A percentile compares a stretch with the other conserved stretches of the same genome.
phyloP scores from a whole-genome alignment of 2,888 invertebrate genomes.

The Mongoloraphidia duomilia region DNA sequence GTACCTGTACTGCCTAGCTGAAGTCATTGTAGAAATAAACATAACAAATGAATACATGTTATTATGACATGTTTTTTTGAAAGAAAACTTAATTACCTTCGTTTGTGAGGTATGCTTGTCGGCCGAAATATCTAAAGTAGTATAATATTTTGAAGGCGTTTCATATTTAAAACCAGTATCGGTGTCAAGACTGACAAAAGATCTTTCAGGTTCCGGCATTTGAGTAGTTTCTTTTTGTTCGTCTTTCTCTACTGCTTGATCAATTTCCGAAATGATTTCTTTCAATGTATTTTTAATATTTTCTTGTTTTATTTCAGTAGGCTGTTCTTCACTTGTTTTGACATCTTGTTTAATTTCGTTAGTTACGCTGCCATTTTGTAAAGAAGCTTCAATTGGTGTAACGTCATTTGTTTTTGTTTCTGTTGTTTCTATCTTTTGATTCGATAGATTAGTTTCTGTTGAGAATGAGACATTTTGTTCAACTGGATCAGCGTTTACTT shows the following conservation, averaged over 20 bases:
- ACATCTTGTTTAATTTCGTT: background rate
- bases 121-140: background rate
- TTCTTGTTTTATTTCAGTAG: slow-evolving; percentile 33
- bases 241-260: slow-evolving; percentile 38
- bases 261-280: slow-evolving; percentile 45
- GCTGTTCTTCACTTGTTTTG: slow-evolving; percentile 1
- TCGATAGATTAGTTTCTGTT: too few relatives aligned
- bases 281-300: slow-evolving; percentile 39
- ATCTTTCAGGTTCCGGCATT: slow-evolving; percentile 3
- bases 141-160: slow-evolving; percentile 6
- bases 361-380: too few relatives aligned
- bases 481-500: too few relatives aligned
- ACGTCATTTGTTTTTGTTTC: too few relatives aligned
- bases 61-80: too few relatives aligned
- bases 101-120: background rate
- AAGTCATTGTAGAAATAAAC: too few relatives aligned
- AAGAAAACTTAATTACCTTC: background rate
- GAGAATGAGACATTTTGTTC: too few relatives aligned
- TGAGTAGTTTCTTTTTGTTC: slow-evolving; percentile 17
- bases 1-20: too few relatives aligned
- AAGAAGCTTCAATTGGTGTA: too few relatives aligned
- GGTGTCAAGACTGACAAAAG: slow-evolving; percentile 5
- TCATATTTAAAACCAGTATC: slow-evolving; percentile 15
- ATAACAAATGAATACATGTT: too few relatives aligned
- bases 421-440: too few relatives aligned